phyloP scores from a whole-genome alignment of 2,113 vertebrate species.

The Pyrgilauda ruficollis region DNA sequence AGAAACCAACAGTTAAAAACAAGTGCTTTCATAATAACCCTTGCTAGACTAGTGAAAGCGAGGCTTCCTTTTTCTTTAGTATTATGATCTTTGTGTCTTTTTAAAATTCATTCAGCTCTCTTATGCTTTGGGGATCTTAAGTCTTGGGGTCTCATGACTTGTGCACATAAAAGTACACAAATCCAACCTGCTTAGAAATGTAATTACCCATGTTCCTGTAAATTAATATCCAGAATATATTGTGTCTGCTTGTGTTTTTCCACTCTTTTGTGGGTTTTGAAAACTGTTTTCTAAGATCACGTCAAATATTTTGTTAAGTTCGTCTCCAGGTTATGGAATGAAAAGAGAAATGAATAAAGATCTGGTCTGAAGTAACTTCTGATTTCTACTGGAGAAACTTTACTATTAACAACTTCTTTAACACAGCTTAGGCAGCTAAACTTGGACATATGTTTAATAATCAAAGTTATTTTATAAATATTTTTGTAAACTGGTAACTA shows the following conservation, averaged over 20 bases:
- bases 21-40: neutral
- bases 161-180: neutral
- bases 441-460: neutral
- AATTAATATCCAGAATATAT: neutral
- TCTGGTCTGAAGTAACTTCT: neutral
- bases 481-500: neutral
- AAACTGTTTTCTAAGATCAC: neutral
- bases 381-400: neutral
- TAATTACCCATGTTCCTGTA: neutral
- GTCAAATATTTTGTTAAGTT: neutral
- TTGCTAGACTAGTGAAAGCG: neutral
- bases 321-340: neutral
- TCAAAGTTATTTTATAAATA: neutral
- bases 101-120: neutral
- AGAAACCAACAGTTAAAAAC: neutral
- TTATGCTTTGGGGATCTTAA: neutral
- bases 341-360: neutral
- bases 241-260: neutral
- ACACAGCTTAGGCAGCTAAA: neutral
- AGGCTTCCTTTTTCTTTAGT: neutral
- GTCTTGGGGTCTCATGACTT: neutral
- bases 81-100: neutral
- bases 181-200: neutral
- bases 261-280: neutral
- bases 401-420: neutral